These are phyloP conservation scores for Apomyelois bistriatella DNA, from an alignment of 2,888 invertebrate genomes.

Conservation along the genomic window DNA sequence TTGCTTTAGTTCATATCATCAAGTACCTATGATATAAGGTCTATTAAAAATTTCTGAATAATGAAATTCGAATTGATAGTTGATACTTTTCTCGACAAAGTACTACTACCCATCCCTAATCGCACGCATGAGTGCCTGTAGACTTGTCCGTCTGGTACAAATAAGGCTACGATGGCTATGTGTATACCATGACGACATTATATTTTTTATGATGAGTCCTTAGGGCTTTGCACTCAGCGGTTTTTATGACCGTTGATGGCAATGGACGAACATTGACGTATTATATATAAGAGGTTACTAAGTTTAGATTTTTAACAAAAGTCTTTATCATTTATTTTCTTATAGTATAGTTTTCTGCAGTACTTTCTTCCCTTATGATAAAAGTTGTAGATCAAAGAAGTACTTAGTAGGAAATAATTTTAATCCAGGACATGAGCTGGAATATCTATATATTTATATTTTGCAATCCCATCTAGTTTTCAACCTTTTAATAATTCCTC, in stretches of 20 bases:
- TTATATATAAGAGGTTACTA: background rate
- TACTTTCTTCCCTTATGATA: background rate
- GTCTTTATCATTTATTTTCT: no score
- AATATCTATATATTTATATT: no score
- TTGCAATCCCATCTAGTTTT: no score
- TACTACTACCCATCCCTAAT: conserved; percentile 25
- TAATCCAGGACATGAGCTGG: no score
- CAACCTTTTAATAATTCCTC: no score
- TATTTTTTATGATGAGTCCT: conserved; percentile 51
- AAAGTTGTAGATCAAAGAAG: no score
- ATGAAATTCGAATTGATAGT: no score
- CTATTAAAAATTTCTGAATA: no score
- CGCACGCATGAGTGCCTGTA: conserved; percentile 40
- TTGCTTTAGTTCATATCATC: no score
- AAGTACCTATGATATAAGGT: no score
- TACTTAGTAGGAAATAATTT: no score
- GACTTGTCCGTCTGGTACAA: conserved; percentile 45
- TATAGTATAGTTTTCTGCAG: background rate
- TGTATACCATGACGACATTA: conserved; percentile 52
- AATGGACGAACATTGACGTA: background rate
- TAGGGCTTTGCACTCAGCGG: conserved; percentile 56
- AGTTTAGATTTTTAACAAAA: background rate
- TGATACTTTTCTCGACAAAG: background rate
- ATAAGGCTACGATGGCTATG: conserved; percentile 71
- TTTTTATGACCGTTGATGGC: conserved; percentile 27